Evolutionary conservation across 2,113 vertebrate genomes (phyloP).

Genomic region (Callospermophilus lateralis): DNA sequence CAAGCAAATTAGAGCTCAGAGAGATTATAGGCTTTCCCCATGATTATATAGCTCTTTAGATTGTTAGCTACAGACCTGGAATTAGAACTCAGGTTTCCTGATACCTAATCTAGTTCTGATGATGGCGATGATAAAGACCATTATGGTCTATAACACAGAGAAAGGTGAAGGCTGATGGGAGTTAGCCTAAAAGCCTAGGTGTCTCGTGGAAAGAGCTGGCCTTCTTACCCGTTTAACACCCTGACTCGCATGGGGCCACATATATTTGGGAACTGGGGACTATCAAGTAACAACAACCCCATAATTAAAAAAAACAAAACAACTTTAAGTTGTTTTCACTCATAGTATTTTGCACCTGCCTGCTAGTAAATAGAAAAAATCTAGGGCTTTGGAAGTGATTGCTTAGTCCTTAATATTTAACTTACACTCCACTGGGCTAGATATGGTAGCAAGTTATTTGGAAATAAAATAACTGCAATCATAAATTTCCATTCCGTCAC

Average conservation of each 20-base stretch:
- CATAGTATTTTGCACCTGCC: neutral
- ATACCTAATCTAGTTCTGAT: conserved; percentile 18
- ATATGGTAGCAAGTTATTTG: conserved; percentile 21
- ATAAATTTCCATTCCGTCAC: conserved; percentile 56
- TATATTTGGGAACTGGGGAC: neutral
- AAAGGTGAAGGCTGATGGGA: neutral
- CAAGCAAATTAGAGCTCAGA: conserved; percentile 62
- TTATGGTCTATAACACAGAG: neutral
- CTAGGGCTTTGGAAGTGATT: conserved; percentile 19
- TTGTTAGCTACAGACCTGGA: conserved; percentile 42
- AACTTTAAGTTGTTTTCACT: neutral
- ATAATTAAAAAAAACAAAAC: neutral
- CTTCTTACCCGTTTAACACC: neutral
- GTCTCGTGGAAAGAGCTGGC: neutral
- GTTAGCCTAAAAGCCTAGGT: neutral
- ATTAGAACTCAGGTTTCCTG: conserved; percentile 52
- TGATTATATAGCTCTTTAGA: conserved; percentile 59
- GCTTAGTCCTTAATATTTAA: conserved; percentile 20
- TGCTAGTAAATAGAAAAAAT: conserved; percentile 21
- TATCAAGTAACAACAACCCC: neutral
- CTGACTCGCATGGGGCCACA: neutral
- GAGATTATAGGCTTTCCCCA: conserved; percentile 47
- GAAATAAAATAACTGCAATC: conserved; percentile 62
- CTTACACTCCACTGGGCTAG: conserved; percentile 32
- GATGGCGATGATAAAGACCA: neutral